Conservation (phyloP, 2,113 vertebrate species). For the Microtus ochrogaster region DNA sequence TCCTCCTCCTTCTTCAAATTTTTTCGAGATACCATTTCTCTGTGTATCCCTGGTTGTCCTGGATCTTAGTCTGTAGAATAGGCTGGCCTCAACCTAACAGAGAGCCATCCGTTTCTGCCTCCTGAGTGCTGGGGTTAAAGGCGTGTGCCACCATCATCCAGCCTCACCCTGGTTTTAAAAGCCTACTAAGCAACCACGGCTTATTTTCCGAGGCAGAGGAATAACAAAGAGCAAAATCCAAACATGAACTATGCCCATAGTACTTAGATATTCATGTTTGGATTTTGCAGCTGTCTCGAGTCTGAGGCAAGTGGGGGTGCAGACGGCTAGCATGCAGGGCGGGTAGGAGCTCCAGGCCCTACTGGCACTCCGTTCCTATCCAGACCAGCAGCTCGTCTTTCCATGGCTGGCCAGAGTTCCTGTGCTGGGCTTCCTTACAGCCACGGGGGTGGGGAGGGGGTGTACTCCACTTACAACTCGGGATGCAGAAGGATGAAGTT, state of each 20-base stretch:
- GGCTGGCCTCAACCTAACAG: not conserved
- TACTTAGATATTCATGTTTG: not conserved
- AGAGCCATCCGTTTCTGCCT: not conserved
- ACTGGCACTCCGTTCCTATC: not conserved
- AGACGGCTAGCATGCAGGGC: not conserved
- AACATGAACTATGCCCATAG: not conserved
- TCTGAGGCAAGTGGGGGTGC: not conserved
- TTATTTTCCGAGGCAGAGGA: conserved; percentile 8
- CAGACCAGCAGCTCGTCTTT: not conserved
- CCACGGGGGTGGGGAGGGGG: not conserved
- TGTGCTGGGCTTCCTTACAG: not conserved
- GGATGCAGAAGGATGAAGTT: not conserved
- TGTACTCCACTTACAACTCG: not conserved
- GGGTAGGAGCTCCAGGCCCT: too few species aligned
- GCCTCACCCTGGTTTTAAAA: not conserved
- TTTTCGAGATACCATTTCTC: not conserved
- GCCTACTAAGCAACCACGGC: not conserved
- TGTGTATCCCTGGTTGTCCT: not conserved
- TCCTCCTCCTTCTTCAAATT: not conserved
- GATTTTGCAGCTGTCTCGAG: not conserved
- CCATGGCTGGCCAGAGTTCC: fast-evolving
- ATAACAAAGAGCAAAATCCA: not conserved
- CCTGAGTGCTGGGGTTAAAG: not conserved
- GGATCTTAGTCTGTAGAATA: not conserved
- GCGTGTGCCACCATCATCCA: not conserved